Conservation (phyloP, 2,797 vertebrate species). For the Anabas testudineus region DNA sequence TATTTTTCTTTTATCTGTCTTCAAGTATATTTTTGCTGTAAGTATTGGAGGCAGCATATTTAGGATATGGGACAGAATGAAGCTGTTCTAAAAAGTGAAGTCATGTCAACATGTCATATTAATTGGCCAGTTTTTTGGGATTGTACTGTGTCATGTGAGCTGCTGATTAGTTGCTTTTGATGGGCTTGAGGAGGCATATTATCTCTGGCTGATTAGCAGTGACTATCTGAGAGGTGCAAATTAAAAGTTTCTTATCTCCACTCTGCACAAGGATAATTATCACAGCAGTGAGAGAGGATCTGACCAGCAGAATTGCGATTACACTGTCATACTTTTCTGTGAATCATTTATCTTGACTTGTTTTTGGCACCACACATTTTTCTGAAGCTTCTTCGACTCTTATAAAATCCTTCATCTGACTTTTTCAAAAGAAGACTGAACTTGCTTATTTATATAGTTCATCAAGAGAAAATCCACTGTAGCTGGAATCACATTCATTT, state of each 20-base stretch:
- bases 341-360: not conserved
- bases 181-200: slow-evolving; percentile 5
- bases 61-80: no score
- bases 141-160: not conserved
- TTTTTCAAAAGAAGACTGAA: not conserved
- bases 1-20: no score
- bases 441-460: not conserved
- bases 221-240: slow-evolving; percentile 21
- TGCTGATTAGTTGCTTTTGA: slow-evolving; percentile 2
- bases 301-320: not conserved
- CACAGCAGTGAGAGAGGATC: not conserved
- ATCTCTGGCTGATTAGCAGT: slow-evolving; percentile 18
- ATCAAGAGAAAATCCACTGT: not conserved
- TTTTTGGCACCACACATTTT: not conserved
- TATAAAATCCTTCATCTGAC: not conserved
- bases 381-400: not conserved
- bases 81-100: no score
- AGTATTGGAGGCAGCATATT: no score
- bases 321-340: not conserved
- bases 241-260: slow-evolving; percentile 27
- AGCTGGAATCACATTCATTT: slow-evolving; percentile 3
- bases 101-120: no score
- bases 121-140: not conserved
- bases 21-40: no score
- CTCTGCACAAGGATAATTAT: slow-evolving; percentile 13